Evolutionary conservation across 2,797 vertebrate genomes (phyloP), one percentile per base, ranked within the genome.

Genomic region (Cynodonichthys magdalenae): DNA sequence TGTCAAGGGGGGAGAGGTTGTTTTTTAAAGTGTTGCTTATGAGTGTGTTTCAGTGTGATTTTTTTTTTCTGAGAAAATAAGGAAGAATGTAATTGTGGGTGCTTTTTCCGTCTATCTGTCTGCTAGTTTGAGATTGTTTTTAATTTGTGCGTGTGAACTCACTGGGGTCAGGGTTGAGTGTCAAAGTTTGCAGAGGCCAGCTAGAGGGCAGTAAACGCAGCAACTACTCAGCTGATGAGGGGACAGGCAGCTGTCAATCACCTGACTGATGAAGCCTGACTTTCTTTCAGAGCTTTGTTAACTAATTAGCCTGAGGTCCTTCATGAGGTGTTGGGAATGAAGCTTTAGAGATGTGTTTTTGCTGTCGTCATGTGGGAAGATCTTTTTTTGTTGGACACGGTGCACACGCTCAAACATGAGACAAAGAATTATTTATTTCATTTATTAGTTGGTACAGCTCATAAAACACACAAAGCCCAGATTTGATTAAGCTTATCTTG

Each of bases 201-300:
- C 42, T 46, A 71, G 94, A 93, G 94, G 95, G 92, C 95, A 95
- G 92, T 93, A 93, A 95, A 95, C 89, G 93, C 94, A 93, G 92
- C 91, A 92, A 94, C 93, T 89, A 88, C 87, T 90, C 90, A 18
- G 90, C 94, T 91, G 90, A 93, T 87, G 93, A 93, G 88, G 91
- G 93, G 95, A 96, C 95, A 96, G 93, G 93, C 94, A 94, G 93
- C 88, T 96, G 96, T 96, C 96, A 96, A 95, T 98, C 95, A 96
- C 85, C 93, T 91, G 94, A 92, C 94, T 93, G 93, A 93, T 91
- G 93, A 93, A 92, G 94, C 92, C 77, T 92, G 93, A 90, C 93
- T 85, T 86, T 90, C 88, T 86, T 87, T 92, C 80, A 91, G 81
- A 84, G 91, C 92, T 93, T 93, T 95, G 94, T 94, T 94, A 94